phyloP scores from a whole-genome alignment of 2,888 invertebrate genomes.

The Netelia virgata region DNA sequence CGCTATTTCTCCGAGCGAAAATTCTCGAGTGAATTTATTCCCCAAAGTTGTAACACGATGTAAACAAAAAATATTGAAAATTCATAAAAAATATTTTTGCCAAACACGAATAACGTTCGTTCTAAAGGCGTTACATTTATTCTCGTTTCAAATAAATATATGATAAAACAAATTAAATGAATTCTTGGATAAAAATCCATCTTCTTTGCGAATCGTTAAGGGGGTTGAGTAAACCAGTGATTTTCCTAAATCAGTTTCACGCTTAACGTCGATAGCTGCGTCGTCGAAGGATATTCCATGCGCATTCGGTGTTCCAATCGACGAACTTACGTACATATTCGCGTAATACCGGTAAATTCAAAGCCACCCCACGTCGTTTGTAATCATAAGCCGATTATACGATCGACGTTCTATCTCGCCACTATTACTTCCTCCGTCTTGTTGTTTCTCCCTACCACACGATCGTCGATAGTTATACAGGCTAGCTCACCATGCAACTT shows the following conservation, averaged over 20 bases:
- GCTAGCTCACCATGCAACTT: background rate
- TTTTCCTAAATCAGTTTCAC: too few relatives aligned
- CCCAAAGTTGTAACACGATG: too few relatives aligned
- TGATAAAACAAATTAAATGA: too few relatives aligned
- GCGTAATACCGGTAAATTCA: background rate
- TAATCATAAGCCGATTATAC: constrained; percentile 58
- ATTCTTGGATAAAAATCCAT: too few relatives aligned
- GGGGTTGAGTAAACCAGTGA: too few relatives aligned
- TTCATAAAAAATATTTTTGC: too few relatives aligned
- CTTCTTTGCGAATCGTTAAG: too few relatives aligned
- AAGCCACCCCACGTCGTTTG: constrained; percentile 16
- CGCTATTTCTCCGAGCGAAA: background rate
- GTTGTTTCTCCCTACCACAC: background rate
- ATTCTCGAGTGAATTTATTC: too few relatives aligned
- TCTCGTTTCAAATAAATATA: too few relatives aligned
- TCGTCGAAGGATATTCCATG: background rate
- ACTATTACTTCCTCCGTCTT: constrained; percentile 6
- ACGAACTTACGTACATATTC: background rate
- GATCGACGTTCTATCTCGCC: background rate
- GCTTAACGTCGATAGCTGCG: background rate
- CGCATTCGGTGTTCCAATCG: background rate
- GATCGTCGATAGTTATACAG: background rate
- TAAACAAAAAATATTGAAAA: too few relatives aligned
- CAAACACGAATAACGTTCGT: too few relatives aligned
- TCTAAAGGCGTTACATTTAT: too few relatives aligned